Conservation (phyloP, 2,113 vertebrate genomes). For the Camelus bactrianus region DNA sequence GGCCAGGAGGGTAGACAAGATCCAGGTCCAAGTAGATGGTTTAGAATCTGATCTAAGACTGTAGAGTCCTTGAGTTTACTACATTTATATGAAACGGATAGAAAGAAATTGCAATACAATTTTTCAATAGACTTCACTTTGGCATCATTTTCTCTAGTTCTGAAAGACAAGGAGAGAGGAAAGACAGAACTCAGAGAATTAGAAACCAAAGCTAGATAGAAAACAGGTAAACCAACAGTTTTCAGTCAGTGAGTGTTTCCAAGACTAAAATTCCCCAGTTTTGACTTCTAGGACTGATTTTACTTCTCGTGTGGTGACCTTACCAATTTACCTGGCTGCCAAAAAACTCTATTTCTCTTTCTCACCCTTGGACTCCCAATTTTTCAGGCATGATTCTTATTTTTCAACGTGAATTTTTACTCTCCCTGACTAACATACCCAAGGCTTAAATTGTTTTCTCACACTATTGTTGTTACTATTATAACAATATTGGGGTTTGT, state of each 20-base stretch:
- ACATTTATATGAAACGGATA: not conserved
- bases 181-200: not conserved
- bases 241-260: not conserved
- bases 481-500: slow-evolving; percentile 63
- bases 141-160: not conserved
- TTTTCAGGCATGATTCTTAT: not conserved
- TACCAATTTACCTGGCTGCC: not conserved
- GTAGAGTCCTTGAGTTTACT: not conserved
- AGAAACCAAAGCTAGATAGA: not conserved
- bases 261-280: slow-evolving; percentile 5
- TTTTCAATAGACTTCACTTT: not conserved
- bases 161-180: not conserved
- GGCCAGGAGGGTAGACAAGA: not conserved
- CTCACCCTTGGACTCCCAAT: not conserved
- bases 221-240: not conserved
- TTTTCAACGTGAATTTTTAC: not conserved
- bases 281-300: not conserved
- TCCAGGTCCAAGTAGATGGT: not conserved
- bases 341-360: slow-evolving; percentile 17
- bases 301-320: not conserved
- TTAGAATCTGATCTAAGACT: not conserved
- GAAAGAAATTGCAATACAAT: not conserved
- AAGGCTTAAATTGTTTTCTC: slow-evolving; percentile 4
- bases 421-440: not conserved
- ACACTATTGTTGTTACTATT: slow-evolving; percentile 20